Evolutionary conservation across 2,888 invertebrate genomes (phyloP), one percentile per base, ranked within the genome.

Genomic region (Microdon myrmicae): DNA sequence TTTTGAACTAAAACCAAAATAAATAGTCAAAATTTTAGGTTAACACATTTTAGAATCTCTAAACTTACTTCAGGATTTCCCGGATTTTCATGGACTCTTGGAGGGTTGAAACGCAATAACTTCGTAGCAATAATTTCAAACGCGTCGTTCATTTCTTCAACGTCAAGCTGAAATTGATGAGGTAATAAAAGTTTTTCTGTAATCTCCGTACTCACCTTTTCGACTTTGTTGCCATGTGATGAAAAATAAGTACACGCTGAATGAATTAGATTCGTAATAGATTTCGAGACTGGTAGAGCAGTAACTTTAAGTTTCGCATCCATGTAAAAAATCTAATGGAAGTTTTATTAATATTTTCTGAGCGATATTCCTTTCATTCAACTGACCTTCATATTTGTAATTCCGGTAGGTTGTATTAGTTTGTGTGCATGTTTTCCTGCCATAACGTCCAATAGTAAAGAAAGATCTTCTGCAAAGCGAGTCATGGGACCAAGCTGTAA

Each of bases 401-500:
- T 83, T 0, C 84, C 82, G 13, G 81, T 78, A 43, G 85, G 78
- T 1, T 88, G 75, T 3, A 79, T 74, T 4, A 89, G 74, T 23
- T 77, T 73, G 5, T 68, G 66, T 6, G 73, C 74, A 59, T 81
- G 81, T 7, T 80, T 79, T 0, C 83, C 85, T 0, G 85, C 84
- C 82, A 91, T 82, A 3, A 89, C 79, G 71, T 83, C 82, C 71
- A 90, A 74, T 58, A 90, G 79, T 1, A 91, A 82, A 1, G 84
- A 81, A 48, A 96, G 77, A 79, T 96, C 96, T 17, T 85, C 85
- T 0, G 90, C 89, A 73, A 86, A 87, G 6, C 94, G 84, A 16
- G 89, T 83, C 82, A 96, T 85, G 0, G 96, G 96, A 0, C 90
- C 90, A 14, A 87, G 73, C 0, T 83, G 82, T 20, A 89, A 75